Conservation (phyloP, 1,140 invertebrate genomes). For the Drosophila orena region DNA sequence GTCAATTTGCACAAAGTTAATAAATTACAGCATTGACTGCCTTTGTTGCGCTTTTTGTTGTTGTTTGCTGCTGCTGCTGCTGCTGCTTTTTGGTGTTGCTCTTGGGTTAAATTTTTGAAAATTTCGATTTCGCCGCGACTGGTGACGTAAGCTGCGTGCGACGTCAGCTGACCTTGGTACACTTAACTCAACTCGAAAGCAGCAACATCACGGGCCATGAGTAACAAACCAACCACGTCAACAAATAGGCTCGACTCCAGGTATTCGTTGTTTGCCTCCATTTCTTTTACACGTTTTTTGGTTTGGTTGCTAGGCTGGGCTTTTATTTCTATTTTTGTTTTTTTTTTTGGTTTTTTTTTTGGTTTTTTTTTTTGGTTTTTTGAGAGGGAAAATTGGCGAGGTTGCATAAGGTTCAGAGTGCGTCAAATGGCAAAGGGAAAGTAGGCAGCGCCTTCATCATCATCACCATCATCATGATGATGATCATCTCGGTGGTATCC, state of each 20-base stretch:
- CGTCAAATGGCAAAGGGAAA: slow-evolving; percentile 54
- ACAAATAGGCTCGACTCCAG: slow-evolving; percentile 40
- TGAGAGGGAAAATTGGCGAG: slow-evolving; percentile 32
- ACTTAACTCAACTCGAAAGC: slow-evolving; percentile 47
- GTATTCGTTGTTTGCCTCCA: slow-evolving; percentile 8
- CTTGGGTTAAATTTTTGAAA: slow-evolving; percentile 65
- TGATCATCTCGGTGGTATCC: slow-evolving; percentile 1
- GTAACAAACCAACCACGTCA: slow-evolving; percentile 27
- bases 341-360: neutral
- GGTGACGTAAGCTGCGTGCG: slow-evolving; percentile 72
- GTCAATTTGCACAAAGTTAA: slow-evolving; percentile 68
- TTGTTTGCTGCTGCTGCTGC: slow-evolving; percentile 4
- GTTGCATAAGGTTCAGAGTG: slow-evolving; percentile 40
- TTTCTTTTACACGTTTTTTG: slow-evolving; percentile 9
- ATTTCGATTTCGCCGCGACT: slow-evolving; percentile 45
- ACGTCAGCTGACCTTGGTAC: slow-evolving; percentile 75
- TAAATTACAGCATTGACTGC: slow-evolving; percentile 74
- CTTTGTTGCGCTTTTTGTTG: slow-evolving; percentile 17
- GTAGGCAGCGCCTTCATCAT: slow-evolving; percentile 4
- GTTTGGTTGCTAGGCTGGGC: slow-evolving; percentile 40
- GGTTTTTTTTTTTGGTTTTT: slow-evolving; percentile 4
- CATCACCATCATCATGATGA: neutral
- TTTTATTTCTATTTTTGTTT: slow-evolving; percentile 4
- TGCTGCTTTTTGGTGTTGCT: slow-evolving; percentile 21
- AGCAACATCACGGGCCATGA: slow-evolving; percentile 10